A percentile compares a stretch with the other conserved stretches of the same genome.
Conservation (phyloP, 2,113 vertebrate genomes). For the Uria lomvia region DNA sequence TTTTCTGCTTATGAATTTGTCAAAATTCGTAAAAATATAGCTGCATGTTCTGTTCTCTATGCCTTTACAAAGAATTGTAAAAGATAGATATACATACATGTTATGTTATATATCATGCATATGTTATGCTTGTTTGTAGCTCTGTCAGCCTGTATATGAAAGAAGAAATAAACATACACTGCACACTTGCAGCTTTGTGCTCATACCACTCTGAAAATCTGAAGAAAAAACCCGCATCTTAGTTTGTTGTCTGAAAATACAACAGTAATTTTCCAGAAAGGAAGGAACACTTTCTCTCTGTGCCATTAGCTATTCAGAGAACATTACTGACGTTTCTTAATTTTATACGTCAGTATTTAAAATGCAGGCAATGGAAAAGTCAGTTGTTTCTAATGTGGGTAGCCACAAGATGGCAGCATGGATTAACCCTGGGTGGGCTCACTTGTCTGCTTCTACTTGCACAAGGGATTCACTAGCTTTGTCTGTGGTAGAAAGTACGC, state of each 20-base stretch:
- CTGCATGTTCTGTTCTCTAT: background rate
- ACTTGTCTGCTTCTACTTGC: rapidly evolving
- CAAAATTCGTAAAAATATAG: background rate
- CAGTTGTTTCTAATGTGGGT: background rate
- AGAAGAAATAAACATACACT: background rate
- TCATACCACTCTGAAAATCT: background rate
- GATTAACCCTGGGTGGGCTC: background rate
- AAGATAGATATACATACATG: background rate
- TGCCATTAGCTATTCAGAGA: background rate
- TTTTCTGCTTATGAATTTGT: background rate
- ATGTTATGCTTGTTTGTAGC: background rate
- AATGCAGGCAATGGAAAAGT: background rate
- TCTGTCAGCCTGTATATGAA: background rate
- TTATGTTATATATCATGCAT: background rate
- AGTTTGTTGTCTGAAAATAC: background rate
- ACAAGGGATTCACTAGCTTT: rapidly evolving
- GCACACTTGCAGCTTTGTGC: background rate
- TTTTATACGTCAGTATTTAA: rapidly evolving
- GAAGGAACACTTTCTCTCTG: background rate
- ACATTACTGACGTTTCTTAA: rapidly evolving
- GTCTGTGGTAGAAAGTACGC: too few species aligned
- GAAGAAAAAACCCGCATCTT: background rate
- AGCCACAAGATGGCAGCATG: conserved; percentile 45
- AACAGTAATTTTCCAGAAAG: background rate
- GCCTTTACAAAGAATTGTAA: background rate